These are phyloP conservation scores for Pangasius sanitwongsei DNA, from an alignment of 2,797 vertebrate genomes.

Conservation along the genomic window DNA sequence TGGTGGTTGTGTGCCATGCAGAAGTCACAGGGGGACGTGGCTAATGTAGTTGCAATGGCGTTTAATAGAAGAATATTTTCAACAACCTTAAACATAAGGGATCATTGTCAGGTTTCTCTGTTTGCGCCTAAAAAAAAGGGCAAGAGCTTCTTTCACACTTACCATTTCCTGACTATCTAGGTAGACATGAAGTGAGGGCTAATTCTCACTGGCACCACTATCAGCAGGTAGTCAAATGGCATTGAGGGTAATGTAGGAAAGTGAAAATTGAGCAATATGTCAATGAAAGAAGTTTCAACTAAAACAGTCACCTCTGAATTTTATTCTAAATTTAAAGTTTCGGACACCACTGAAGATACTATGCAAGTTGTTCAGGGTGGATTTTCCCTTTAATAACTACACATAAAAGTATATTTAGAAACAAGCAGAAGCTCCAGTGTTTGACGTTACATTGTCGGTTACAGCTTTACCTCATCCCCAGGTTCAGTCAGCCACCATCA, in stretches of 20 bases:
- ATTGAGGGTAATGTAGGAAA: neutral
- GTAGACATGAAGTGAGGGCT: neutral
- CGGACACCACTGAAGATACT: neutral
- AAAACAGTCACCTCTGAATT: neutral
- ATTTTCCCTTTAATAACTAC: neutral
- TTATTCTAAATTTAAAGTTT: neutral
- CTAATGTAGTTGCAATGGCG: neutral
- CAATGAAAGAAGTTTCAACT: neutral
- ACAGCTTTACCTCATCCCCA: conserved; percentile 41
- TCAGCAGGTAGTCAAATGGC: neutral
- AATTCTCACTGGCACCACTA: neutral
- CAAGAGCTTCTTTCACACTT: neutral
- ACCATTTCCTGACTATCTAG: neutral
- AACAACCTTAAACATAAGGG: neutral
- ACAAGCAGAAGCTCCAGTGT: neutral
- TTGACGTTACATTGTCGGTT: neutral
- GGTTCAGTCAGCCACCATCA: conserved; percentile 74
- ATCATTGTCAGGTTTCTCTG: neutral
- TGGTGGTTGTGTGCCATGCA: neutral
- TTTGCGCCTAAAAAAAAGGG: neutral
- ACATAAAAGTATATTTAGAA: neutral
- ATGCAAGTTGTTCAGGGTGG: neutral
- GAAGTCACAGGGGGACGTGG: neutral
- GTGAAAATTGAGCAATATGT: neutral
- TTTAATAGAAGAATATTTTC: neutral